Base-by-base conservation (phyloP, 2,797 vertebrate species). In the Dallia pectoralis region DNA sequence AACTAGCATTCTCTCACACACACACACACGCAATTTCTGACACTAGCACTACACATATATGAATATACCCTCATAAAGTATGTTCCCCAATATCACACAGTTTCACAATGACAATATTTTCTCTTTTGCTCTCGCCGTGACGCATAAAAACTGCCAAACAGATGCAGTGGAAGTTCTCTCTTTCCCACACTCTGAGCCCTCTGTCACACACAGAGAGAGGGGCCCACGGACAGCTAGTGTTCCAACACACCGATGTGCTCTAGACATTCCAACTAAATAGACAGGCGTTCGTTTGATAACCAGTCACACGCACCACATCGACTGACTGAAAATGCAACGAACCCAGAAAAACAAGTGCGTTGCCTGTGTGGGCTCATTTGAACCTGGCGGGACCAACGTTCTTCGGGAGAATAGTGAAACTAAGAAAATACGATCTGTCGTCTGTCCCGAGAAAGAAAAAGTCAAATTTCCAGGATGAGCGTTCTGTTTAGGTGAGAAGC, bases 131-230 rank as follows among this genome's bases (percentile, higher is more conserved):
- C 71, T 76, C 76, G 79, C 76, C 68, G 22, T 75, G 75, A 87
- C 8, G 11, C 81, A 75, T 77, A 81, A 79, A 77, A 73, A 77
- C 73, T 74, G 75, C 65, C 59, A 74, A 78, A 87, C 78, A 82
- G 69, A 81, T 74, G 49, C 78, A 78, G 72, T 82, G 71, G 65
- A 73, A 77, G 72, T 74, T 81, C 67, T 87, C 82, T 61, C 32
- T 82, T 89, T 86, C 82, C 77, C 81, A 83, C 83, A 77, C 71
- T 81, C 76, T 81, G 77, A 79, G 77, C 9, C 19, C n/a, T 70
- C 49, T 22, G 64, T 22, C 27, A 76, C 79, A 79, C 61, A 61
- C 53, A 73, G 75, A 73, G 22, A 73, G 69, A 70, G 63, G 72
- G 44, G 67, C 74, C 77, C 75, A 40, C 67, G 77, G 81, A 75